Evolutionary conservation across 1,140 invertebrate genomes (phyloP).

Genomic region (Brachystomella parvula): DNA sequence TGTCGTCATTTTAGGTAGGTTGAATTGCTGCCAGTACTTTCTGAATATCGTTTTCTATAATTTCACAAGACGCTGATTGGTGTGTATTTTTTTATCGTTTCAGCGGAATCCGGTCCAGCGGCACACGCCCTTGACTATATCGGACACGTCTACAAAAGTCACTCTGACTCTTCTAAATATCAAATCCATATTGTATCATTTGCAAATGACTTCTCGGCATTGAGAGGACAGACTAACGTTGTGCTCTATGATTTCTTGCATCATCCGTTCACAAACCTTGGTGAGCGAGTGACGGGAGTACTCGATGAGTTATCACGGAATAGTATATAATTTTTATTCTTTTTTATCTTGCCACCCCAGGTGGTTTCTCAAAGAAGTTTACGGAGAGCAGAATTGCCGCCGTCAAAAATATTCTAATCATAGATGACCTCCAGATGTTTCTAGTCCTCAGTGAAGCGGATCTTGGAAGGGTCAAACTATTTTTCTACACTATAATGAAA

Average conservation of each 20-base stretch:
- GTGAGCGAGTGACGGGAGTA: background rate
- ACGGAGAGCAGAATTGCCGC: background rate
- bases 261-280: background rate
- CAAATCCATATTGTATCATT: conserved; percentile 10
- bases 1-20: conserved; percentile 6
- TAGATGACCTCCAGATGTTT: conserved; percentile 1
- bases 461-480: background rate
- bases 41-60: background rate
- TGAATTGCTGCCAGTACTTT: no score
- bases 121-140: conserved; percentile 9
- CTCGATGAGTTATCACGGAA: background rate
- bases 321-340: background rate
- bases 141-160: background rate
- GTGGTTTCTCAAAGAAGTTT: background rate
- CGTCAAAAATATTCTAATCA: background rate
- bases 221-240: background rate
- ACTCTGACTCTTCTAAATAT: background rate
- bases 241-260: background rate
- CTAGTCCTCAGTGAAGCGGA: background rate
- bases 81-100: background rate
- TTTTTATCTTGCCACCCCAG: background rate
- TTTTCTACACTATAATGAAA: background rate
- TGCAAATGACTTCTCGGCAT: background rate
- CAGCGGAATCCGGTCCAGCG: conserved; percentile 9
- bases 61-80: background rate